Conservation (phyloP, 2,888 invertebrate species). For the Gerris lacustris region DNA sequence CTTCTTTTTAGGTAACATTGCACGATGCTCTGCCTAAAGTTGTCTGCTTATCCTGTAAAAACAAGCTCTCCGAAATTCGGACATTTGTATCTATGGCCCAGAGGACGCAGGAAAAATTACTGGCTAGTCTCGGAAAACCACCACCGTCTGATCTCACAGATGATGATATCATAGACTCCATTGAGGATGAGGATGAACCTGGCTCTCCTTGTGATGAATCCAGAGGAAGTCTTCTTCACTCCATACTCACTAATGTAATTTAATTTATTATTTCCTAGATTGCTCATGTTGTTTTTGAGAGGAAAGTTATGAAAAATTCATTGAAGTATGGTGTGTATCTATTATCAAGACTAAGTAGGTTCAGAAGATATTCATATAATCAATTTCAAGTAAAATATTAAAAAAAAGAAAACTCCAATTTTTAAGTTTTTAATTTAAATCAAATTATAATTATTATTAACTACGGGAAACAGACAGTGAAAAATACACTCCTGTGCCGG, state of each 20-base stretch:
- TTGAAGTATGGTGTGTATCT: too few species aligned
- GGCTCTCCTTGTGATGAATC: slow-evolving; percentile 12
- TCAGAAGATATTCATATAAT: too few species aligned
- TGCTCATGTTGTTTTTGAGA: too few species aligned
- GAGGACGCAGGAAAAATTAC: slow-evolving; percentile 48
- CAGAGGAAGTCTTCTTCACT: slow-evolving; percentile 40
- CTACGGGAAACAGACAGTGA: too few species aligned
- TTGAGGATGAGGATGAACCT: slow-evolving; percentile 19
- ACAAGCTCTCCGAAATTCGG: slow-evolving; percentile 52
- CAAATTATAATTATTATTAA: too few species aligned
- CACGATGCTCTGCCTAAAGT: slow-evolving; percentile 56
- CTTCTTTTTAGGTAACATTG: slow-evolving; percentile 45
- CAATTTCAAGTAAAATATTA: too few species aligned
- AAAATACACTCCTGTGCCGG: too few species aligned
- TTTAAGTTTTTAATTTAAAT: too few species aligned
- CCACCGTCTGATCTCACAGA: not conserved
- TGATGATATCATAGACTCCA: slow-evolving; percentile 11
- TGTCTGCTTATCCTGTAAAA: slow-evolving; percentile 52
- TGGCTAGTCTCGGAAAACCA: slow-evolving; percentile 17
- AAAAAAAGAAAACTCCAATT: too few species aligned
- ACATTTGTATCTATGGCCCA: slow-evolving; percentile 54
- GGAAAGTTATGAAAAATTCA: too few species aligned
- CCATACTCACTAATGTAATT: slow-evolving; percentile 44
- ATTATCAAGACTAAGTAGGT: too few species aligned
- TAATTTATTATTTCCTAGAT: not conserved